Evolutionary conservation across 2,888 invertebrate genomes (phyloP).

Genomic region (Deilephila porcellus): DNA sequence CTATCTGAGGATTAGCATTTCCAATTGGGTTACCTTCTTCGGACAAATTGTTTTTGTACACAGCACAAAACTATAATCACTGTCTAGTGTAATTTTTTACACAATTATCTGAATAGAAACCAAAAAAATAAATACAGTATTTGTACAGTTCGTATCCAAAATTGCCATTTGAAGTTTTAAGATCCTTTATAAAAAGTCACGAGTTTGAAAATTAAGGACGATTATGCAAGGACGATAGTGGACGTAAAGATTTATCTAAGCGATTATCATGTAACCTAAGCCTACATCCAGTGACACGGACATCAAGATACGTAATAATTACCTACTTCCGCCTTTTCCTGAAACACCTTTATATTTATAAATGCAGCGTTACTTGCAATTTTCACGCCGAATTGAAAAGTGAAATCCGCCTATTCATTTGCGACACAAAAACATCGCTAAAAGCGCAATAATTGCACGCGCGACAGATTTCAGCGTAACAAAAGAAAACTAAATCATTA

Average conservation of each 20-base stretch:
- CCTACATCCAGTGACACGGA: neutral
- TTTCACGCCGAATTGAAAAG: slow-evolving; percentile 36
- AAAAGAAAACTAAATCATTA: slow-evolving; percentile 65
- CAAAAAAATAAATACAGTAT: too few relatives aligned
- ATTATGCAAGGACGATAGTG: neutral
- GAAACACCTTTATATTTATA: neutral
- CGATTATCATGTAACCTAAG: neutral
- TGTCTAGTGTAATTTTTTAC: too few relatives aligned
- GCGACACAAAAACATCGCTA: slow-evolving; percentile 31
- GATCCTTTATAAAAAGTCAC: neutral
- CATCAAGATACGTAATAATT: neutral
- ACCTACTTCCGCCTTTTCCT: slow-evolving; percentile 11
- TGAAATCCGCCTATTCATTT: slow-evolving; percentile 42
- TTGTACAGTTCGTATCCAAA: neutral
- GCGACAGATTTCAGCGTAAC: slow-evolving; percentile 45
- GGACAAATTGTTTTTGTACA: too few relatives aligned
- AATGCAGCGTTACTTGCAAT: slow-evolving; percentile 3
- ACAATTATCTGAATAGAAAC: too few relatives aligned
- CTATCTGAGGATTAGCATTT: too few relatives aligned
- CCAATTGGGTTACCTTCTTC: too few relatives aligned
- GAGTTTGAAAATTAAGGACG: too few relatives aligned
- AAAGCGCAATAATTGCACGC: slow-evolving; percentile 38
- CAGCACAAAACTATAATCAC: too few relatives aligned
- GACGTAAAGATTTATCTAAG: slow-evolving; percentile 9
- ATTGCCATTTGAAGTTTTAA: neutral